Evolutionary conservation across 2,888 invertebrate genomes (phyloP).

Genomic region (Lysandra bellargus): DNA sequence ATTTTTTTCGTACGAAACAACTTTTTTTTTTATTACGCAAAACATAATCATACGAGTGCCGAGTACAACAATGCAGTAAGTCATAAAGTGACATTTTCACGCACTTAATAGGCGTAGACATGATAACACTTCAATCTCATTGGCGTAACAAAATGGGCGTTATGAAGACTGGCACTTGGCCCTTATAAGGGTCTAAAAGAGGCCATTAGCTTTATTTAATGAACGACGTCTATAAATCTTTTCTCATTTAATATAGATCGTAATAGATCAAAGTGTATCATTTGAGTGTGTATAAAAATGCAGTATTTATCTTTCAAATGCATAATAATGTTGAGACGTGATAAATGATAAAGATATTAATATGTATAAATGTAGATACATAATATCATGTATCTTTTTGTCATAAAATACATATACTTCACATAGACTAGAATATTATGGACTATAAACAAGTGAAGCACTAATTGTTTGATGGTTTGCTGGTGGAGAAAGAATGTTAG

Average conservation of each 20-base stretch:
- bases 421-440: no score
- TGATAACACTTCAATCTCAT: conserved; percentile 8
- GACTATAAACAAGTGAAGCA: no score
- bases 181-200: conserved; percentile 26
- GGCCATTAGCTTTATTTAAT: conserved; percentile 29
- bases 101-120: conserved; percentile 5
- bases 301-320: not conserved
- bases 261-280: conserved; percentile 24
- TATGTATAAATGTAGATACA: no score
- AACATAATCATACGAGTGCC: not conserved
- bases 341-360: not conserved
- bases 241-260: conserved; percentile 24
- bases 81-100: conserved; percentile 1
- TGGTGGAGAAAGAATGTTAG: not conserved
- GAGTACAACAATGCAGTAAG: not conserved
- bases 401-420: no score
- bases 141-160: not conserved
- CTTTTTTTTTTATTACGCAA: no score
- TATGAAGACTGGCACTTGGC: conserved; percentile 24
- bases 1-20: no score
- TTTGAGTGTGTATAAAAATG: not conserved
- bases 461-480: no score
- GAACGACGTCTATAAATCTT: conserved; percentile 27
- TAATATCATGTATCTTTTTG: no score
- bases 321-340: not conserved